Evolutionary conservation across 1,140 invertebrate species (phyloP).

Genomic region (Venustaconcha ellipsiformis): DNA sequence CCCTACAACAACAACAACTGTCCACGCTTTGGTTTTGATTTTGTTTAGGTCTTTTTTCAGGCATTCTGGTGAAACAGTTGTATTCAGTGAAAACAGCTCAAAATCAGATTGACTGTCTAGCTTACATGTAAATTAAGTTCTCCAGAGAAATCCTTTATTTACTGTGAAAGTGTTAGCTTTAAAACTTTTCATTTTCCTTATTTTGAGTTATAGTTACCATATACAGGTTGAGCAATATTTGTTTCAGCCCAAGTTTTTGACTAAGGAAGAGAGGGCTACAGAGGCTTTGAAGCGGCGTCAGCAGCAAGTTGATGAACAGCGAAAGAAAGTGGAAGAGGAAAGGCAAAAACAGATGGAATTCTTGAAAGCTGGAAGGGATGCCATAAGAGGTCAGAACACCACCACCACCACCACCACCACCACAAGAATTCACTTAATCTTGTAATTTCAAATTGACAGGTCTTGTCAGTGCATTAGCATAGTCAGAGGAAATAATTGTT

Average conservation of each 20-base stretch:
- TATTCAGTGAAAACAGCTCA: neutral
- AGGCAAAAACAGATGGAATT: conserved; percentile 76
- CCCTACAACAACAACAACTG: too few species aligned
- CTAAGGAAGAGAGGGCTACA: conserved; percentile 92
- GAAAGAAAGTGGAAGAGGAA: conserved; percentile 79
- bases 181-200: too few species aligned
- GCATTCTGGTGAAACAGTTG: neutral
- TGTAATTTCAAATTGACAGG: neutral
- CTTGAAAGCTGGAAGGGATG: conserved; percentile 73
- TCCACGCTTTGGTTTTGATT: too few species aligned
- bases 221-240: conserved; percentile 20
- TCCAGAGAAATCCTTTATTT: too few species aligned
- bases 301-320: conserved; percentile 81
- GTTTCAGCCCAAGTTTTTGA: conserved; percentile 90
- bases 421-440: too few species aligned
- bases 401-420: neutral
- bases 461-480: neutral
- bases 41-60: neutral
- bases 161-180: conserved; percentile 16
- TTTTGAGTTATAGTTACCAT: too few species aligned
- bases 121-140: neutral
- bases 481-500: neutral
- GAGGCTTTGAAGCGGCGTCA: conserved; percentile 90
- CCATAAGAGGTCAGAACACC: conserved; percentile 3
- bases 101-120: neutral